phyloP scores from a whole-genome alignment of 2,113 vertebrate genomes.

The Potamarius usumacintae region DNA sequence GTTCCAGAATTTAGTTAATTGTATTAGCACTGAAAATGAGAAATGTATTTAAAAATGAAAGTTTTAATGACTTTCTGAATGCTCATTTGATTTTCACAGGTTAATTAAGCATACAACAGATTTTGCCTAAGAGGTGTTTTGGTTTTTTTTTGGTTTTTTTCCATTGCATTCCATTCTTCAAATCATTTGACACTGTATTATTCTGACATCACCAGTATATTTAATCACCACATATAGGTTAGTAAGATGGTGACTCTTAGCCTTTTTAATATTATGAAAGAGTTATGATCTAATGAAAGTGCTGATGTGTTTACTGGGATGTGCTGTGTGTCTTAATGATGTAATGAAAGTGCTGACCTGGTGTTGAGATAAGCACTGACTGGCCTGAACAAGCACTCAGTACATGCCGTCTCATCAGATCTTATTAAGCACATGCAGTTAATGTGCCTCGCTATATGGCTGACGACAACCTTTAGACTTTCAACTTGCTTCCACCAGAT shows the following conservation, averaged over 20 bases:
- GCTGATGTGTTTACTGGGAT: not conserved
- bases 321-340: slow-evolving; percentile 8
- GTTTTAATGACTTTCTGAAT: not conserved
- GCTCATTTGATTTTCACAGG: not conserved
- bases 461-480: not conserved
- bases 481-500: not conserved
- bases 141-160: too few relatives aligned
- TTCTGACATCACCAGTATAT: not conserved
- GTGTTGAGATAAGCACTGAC: not conserved
- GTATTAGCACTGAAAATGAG: not conserved
- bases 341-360: slow-evolving; percentile 16
- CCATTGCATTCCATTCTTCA: not conserved
- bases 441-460: not conserved
- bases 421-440: slow-evolving; percentile 14
- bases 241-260: not conserved
- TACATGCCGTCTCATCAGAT: slow-evolving; percentile 33
- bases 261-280: not conserved
- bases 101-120: not conserved
- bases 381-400: not conserved
- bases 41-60: not conserved
- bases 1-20: not conserved
- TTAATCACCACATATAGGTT: not conserved
- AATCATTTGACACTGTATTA: not conserved
- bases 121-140: not conserved
- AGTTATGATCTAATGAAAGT: not conserved